phyloP scores from a whole-genome alignment of 2,113 vertebrate species.

The Hypomesus transpacificus region DNA sequence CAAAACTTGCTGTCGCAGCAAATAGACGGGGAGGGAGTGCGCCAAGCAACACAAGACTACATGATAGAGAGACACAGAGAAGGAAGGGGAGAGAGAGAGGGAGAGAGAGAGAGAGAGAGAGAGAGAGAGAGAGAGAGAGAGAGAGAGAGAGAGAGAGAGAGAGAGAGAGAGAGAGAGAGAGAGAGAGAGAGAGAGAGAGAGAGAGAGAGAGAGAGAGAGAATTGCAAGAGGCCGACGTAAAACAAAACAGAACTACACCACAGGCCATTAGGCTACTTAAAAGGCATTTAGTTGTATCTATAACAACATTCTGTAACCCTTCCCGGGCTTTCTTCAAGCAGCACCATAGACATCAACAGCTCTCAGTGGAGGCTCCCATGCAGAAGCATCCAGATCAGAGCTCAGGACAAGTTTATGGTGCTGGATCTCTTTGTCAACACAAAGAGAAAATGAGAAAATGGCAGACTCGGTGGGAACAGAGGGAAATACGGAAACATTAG shows the following conservation, averaged over 20 bases:
- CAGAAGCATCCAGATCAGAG: no score
- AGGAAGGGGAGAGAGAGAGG: not conserved
- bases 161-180: not conserved
- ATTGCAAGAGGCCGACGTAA: not conserved
- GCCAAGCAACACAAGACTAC: not conserved
- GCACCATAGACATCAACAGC: no score
- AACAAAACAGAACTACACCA: not conserved
- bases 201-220: not conserved
- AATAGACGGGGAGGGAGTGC: not conserved
- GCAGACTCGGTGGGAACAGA: no score
- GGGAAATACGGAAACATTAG: no score
- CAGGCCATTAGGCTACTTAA: not conserved
- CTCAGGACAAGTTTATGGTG: no score
- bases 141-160: not conserved
- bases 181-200: not conserved
- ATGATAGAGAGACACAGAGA: not conserved
- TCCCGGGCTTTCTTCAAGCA: no score
- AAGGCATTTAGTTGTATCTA: slow-evolving; percentile 1
- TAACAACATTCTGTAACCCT: not conserved
- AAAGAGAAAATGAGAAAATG: no score
- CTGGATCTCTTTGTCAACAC: no score
- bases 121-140: not conserved
- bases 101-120: not conserved
- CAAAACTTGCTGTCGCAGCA: slow-evolving; percentile 1
- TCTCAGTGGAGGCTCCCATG: no score